Base-by-base conservation (phyloP, 1,140 invertebrate species). In the Trichonephila clavipes region DNA sequence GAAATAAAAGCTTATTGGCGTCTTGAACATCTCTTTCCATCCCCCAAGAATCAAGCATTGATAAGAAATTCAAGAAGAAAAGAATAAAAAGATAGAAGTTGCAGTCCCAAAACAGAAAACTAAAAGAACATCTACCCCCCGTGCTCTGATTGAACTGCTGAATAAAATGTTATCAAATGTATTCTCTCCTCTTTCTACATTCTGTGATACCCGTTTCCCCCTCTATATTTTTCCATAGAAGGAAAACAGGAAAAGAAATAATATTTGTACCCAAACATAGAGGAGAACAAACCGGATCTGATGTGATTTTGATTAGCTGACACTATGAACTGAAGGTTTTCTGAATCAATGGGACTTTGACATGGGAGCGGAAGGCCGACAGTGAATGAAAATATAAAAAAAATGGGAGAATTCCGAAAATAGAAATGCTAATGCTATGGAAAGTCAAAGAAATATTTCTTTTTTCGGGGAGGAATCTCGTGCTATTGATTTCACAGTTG, bases 241-340 rank as follows among this genome's bases (percentile, higher is more conserved):
- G 4, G 6, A 77, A 40, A n/a, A 51, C 59, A 85, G 21, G 21
- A n/a, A 58, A 85, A 85, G 34, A 85, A 61, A 85, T 59, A 85
- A 59, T 85, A 58, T 85, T 85, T 58, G n/a, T 85, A 28, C 81
- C 81, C 28, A 85, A 85, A 85, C 44, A 85, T 61, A 58, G 14
- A 19, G 28, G 34, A 14, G 58, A 61, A 85, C 83, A 85, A 85
- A 85, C 51, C 83, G 51, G 51, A 59, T 85, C 83, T 61, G 58
- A 85, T 85, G 83, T 61, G 83, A 85, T 85, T 85, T 85, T 85
- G 83, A 85, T 85, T 85, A 85, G 83, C 83, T 85, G 83, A 44
- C 83, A 85, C 51, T 85, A 85, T 85, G 83, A 85, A 85, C 83
- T 85, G 83, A 59, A 58, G 83, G 44, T 61, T 61, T 58, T 77